phyloP scores from a whole-genome alignment of 2,888 invertebrate genomes.

The Ennomos erosarius region DNA sequence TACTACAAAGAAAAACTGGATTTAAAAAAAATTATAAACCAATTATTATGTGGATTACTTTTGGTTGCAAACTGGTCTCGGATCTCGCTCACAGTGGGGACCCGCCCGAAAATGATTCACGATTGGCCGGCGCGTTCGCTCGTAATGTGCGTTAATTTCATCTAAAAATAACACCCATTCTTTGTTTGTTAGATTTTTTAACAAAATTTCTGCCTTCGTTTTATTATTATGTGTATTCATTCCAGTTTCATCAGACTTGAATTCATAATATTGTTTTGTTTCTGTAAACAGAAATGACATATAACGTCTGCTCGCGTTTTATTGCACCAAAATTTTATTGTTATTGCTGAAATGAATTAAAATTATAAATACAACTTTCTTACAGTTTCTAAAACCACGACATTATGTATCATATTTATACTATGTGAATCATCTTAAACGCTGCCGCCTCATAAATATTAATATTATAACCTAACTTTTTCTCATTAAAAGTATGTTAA shows the following conservation, averaged over 20 bases:
- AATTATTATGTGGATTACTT: too few species aligned
- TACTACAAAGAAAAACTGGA: too few species aligned
- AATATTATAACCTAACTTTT: constrained; percentile 29
- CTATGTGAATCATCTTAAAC: constrained; percentile 6
- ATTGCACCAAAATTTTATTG: constrained; percentile 23
- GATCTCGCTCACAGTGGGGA: constrained; percentile 46
- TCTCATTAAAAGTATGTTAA: constrained; percentile 36
- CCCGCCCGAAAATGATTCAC: constrained; percentile 70
- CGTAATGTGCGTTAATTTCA: constrained; percentile 83
- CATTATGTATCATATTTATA: background rate
- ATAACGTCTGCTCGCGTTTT: constrained; percentile 25
- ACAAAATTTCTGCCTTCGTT: constrained; percentile 63
- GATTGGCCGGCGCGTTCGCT: constrained; percentile 71
- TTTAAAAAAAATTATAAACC: too few species aligned
- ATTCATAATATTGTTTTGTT: constrained; percentile 41
- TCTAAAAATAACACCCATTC: constrained; percentile 82
- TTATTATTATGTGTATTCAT: constrained; percentile 51
- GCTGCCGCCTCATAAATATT: constrained; percentile 34
- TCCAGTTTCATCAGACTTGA: constrained; percentile 28
- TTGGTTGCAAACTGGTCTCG: too few species aligned
- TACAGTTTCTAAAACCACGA: constrained; percentile 11
- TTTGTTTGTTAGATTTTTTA: constrained; percentile 77
- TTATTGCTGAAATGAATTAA: constrained; percentile 24
- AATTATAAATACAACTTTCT: constrained; percentile 21
- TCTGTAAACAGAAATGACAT: constrained; percentile 45